Evolutionary conservation across 2,797 vertebrate species (phyloP).

Genomic region (Tamandua tetradactyla): DNA sequence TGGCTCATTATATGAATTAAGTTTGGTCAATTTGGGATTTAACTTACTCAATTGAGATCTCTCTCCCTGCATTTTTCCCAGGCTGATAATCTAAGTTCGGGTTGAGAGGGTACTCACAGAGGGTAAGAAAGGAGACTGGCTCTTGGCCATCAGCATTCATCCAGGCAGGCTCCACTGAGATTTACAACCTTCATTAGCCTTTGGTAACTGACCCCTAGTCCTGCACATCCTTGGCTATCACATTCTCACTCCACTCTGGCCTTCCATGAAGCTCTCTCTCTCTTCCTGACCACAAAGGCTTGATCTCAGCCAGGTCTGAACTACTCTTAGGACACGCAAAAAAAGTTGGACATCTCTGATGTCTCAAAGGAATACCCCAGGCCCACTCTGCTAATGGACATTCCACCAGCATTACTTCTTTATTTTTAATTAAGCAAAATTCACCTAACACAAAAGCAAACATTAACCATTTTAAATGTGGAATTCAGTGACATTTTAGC

Average conservation of each 20-base stretch:
- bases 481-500: background rate
- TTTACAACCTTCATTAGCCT: fast-evolving
- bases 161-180: background rate
- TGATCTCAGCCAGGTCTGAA: background rate
- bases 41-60: background rate
- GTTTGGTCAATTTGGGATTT: background rate
- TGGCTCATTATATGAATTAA: conserved; percentile 2
- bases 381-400: background rate
- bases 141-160: fast-evolving
- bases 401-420: background rate
- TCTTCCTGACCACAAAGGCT: background rate
- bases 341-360: background rate
- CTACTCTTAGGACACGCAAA: background rate
- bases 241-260: background rate
- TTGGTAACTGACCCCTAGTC: background rate
- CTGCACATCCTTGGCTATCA: background rate
- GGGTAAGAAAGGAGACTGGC: background rate
- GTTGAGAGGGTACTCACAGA: fast-evolving
- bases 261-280: background rate
- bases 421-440: background rate
- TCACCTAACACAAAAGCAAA: background rate
- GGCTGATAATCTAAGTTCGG: background rate
- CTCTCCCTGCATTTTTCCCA: background rate
- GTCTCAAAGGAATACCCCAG: background rate
- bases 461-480: background rate